Evolutionary conservation across 2,888 invertebrate species (phyloP).

Genomic region (Callimorpha dominula): DNA sequence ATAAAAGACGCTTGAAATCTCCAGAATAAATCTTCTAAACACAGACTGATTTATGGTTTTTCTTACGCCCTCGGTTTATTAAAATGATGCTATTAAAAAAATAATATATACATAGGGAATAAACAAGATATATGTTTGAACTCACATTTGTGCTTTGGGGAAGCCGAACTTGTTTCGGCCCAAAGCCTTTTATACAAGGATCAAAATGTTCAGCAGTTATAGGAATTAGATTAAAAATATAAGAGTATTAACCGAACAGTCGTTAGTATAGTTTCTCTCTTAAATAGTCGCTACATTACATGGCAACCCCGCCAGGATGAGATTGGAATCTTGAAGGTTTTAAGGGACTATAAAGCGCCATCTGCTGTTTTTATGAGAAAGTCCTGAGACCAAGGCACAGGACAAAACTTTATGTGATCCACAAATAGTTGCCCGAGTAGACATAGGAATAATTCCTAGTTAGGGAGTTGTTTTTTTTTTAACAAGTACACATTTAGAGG

Average conservation of each 20-base stretch:
- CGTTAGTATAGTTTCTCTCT: too few relatives aligned
- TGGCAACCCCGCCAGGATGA: background rate
- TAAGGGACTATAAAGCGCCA: background rate
- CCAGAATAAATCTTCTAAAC: background rate
- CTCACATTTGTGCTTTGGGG: background rate
- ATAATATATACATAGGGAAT: background rate
- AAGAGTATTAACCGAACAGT: too few relatives aligned
- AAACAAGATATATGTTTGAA: background rate
- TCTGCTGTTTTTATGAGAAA: background rate
- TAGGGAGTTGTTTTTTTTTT: too few relatives aligned
- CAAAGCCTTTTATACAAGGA: background rate
- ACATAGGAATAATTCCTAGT: too few relatives aligned
- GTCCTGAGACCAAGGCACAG: background rate
- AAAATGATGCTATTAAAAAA: background rate
- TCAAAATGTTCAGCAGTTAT: background rate
- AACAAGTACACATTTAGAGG: too few relatives aligned
- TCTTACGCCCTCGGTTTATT: background rate
- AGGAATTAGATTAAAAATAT: too few relatives aligned
- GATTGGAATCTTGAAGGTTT: too few relatives aligned
- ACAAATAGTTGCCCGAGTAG: too few relatives aligned
- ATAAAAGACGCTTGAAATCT: background rate
- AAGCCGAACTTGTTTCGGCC: background rate
- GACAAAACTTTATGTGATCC: background rate
- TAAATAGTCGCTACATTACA: too few relatives aligned
- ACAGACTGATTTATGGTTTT: constrained; percentile 1